Conservation (phyloP, 2,797 vertebrate species). For the Notolepis coatsorum region DNA sequence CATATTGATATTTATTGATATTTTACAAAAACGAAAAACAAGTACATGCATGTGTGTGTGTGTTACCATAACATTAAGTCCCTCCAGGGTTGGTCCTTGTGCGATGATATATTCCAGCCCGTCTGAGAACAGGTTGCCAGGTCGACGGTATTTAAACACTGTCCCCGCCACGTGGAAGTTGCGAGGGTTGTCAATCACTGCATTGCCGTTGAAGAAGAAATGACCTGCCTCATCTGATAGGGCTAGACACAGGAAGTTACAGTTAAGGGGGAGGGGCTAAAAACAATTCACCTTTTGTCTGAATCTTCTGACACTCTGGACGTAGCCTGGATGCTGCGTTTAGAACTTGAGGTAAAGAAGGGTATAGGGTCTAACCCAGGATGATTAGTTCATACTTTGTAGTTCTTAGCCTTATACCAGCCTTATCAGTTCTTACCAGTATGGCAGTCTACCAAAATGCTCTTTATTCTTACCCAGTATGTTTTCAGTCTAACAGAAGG, state of each 20-base stretch:
- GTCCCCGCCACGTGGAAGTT: slow-evolving; percentile 92
- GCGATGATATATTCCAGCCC: slow-evolving; percentile 93
- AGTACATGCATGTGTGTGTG: not conserved
- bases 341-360: too few species aligned
- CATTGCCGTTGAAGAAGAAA: slow-evolving; percentile 93
- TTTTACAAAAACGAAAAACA: too few species aligned
- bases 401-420: too few species aligned
- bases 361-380: too few species aligned
- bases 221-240: slow-evolving; percentile 88
- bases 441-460: not conserved
- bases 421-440: too few species aligned
- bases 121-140: slow-evolving; percentile 82
- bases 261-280: slow-evolving; percentile 2
- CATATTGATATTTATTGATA: too few species aligned
- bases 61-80: slow-evolving; percentile 90
- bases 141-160: slow-evolving; percentile 90
- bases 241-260: slow-evolving; percentile 69
- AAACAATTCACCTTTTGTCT: not conserved
- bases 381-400: too few species aligned
- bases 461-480: slow-evolving; percentile 7
- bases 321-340: too few species aligned
- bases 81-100: slow-evolving; percentile 89
- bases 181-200: slow-evolving; percentile 88
- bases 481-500: slow-evolving; percentile 50
- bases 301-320: too few species aligned